A percentile compares a stretch with the other conserved stretches of the same genome.
Conservation (phyloP, 2,113 vertebrate genomes). For the Psephotus haematonotus region DNA sequence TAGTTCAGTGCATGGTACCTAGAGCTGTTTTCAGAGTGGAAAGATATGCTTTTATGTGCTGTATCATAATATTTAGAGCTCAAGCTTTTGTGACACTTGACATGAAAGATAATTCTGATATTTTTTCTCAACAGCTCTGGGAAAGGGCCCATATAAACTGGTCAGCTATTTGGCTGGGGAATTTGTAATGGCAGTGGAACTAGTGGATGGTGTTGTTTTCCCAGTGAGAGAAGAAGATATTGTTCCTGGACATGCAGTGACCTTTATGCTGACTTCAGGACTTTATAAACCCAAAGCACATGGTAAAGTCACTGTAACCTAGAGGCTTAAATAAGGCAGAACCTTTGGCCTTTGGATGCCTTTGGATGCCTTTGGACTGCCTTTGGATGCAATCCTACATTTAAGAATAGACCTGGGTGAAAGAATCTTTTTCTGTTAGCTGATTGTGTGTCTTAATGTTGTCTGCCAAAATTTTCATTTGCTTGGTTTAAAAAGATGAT, state of each 20-base stretch:
- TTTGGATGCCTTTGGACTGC: too few species aligned
- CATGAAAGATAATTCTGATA: neutral
- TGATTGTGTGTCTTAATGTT: neutral
- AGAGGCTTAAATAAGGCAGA: neutral
- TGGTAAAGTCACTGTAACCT: constrained; percentile 73
- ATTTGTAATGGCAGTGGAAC: constrained; percentile 71
- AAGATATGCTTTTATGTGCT: neutral
- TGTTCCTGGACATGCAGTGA: constrained; percentile 61
- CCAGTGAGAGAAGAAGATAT: constrained; percentile 64
- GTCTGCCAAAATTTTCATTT: neutral
- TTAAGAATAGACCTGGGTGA: neutral
- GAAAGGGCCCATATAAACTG: constrained; percentile 90
- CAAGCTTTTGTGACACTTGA: neutral
- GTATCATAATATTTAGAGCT: neutral
- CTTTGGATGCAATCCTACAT: neutral
- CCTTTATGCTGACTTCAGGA: constrained; percentile 92
- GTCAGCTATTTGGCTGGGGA: constrained; percentile 77
- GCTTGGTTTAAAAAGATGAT: neutral
- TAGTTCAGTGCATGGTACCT: neutral
- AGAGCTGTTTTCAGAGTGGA: neutral
- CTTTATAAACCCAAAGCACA: constrained; percentile 86
- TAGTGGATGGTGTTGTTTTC: constrained; percentile 70
- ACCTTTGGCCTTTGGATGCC: neutral
- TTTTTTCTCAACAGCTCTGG: constrained; percentile 80
- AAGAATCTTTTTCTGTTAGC: neutral